phyloP scores from a whole-genome alignment of 2,888 invertebrate species.

The Torymus tubicola region DNA sequence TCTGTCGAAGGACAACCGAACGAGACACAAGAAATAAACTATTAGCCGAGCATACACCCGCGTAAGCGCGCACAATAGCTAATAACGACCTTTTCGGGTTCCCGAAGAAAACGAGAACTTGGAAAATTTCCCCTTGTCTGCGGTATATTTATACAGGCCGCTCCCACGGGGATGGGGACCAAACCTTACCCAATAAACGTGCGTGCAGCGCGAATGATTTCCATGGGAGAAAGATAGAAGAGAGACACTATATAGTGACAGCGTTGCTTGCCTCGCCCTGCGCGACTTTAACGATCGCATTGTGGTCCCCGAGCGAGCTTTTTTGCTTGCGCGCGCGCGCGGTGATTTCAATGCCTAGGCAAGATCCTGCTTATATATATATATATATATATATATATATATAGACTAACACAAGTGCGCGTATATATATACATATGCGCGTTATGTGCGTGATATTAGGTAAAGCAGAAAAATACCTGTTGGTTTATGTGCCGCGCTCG shows the following conservation, averaged over 20 bases:
- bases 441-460: background rate
- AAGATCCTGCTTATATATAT: no score
- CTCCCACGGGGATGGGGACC: no score
- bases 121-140: no score
- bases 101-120: background rate
- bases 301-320: background rate
- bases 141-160: no score
- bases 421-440: background rate
- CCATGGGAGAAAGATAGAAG: background rate
- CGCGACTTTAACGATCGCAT: conserved; percentile 35
- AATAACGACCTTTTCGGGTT: conserved; percentile 28
- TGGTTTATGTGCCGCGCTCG: background rate
- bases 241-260: no score
- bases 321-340: conserved; percentile 1
- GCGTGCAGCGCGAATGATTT: conserved; percentile 3
- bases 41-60: background rate
- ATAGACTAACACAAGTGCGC: background rate
- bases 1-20: background rate
- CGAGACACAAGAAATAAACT: no score
- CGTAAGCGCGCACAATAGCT: background rate
- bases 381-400: no score
- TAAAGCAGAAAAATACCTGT: background rate
- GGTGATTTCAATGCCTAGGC: conserved; percentile 38
- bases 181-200: background rate
- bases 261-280: background rate